A percentile compares a stretch with the other conserved stretches of the same genome.
Evolutionary conservation across 2,888 invertebrate genomes (phyloP).

Genomic region (Actias luna): DNA sequence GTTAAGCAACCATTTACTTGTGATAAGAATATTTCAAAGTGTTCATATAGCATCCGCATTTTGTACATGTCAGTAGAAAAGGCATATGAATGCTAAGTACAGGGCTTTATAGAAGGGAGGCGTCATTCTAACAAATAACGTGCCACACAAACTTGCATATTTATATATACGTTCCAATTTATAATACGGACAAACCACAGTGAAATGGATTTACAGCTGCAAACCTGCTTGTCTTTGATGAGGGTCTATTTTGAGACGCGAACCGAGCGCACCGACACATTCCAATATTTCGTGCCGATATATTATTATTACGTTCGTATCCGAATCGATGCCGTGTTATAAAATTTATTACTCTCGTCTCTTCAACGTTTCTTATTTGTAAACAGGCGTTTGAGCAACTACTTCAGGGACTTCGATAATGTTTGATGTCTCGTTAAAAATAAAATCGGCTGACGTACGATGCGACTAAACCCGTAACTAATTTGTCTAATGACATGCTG

Average conservation of each 20-base stretch:
- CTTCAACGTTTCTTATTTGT: slow-evolving; percentile 74
- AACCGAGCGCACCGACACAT: slow-evolving; percentile 76
- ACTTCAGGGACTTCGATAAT: slow-evolving; percentile 66
- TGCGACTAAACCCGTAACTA: slow-evolving; percentile 74
- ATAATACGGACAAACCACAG: slow-evolving; percentile 79
- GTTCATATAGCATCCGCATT: slow-evolving; percentile 62
- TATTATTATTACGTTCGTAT: slow-evolving; percentile 80
- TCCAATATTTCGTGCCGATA: slow-evolving; percentile 78
- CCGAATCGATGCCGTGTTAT: slow-evolving; percentile 76
- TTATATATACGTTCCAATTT: slow-evolving; percentile 66
- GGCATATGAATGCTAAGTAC: slow-evolving; percentile 63
- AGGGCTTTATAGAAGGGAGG: slow-evolving; percentile 54
- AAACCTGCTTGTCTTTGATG: slow-evolving; percentile 81
- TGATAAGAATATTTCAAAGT: too few relatives aligned
- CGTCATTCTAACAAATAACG: slow-evolving; percentile 40
- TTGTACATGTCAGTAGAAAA: slow-evolving; percentile 73
- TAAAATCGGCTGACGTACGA: slow-evolving; percentile 73
- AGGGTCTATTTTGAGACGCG: slow-evolving; percentile 78
- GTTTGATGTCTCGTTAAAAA: slow-evolving; percentile 81
- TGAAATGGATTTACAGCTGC: slow-evolving; percentile 82
- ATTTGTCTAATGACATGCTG: slow-evolving; percentile 74
- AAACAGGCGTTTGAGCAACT: slow-evolving; percentile 75
- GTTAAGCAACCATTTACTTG: slow-evolving; percentile 42
- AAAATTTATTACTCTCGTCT: slow-evolving; percentile 80
- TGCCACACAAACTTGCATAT: slow-evolving; percentile 43